phyloP scores from a whole-genome alignment of 2,888 invertebrate genomes.

The Cordilura impudica region DNA sequence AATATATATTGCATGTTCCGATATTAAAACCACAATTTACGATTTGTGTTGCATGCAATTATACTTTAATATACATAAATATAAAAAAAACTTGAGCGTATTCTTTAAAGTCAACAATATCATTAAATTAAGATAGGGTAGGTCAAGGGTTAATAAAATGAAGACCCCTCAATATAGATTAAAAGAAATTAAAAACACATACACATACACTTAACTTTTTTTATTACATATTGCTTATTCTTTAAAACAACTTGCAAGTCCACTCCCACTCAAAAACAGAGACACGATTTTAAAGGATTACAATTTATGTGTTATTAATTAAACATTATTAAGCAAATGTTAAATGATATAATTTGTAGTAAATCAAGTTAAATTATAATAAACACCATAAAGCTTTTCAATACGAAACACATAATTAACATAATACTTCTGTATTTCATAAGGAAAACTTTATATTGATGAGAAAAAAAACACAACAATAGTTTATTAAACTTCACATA shows the following conservation, averaged over 20 bases:
- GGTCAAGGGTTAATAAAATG: slow-evolving; percentile 49
- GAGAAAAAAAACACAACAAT: slow-evolving; percentile 14
- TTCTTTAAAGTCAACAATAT: not conserved
- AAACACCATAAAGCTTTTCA: slow-evolving; percentile 14
- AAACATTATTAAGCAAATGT: slow-evolving; percentile 9
- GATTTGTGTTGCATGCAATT: no score
- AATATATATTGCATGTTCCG: no score
- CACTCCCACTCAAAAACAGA: not conserved
- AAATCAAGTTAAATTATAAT: slow-evolving; percentile 39
- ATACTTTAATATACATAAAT: no score
- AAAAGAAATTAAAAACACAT: not conserved
- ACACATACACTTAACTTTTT: slow-evolving; percentile 26
- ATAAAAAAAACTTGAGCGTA: not conserved
- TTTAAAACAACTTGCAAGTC: not conserved
- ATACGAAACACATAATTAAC: slow-evolving; percentile 40
- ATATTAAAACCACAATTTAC: no score
- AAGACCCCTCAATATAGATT: not conserved
- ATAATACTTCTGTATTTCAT: slow-evolving; percentile 44
- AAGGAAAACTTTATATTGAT: slow-evolving; percentile 13
- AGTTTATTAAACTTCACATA: slow-evolving; percentile 41
- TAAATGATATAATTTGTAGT: slow-evolving; percentile 46
- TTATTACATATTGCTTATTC: not conserved
- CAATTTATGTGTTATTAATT: not conserved
- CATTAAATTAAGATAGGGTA: slow-evolving; percentile 21
- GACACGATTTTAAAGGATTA: slow-evolving; percentile 13